Percentiles rank a stretch among this genome's conserved stretches.
These are phyloP conservation scores for Dione vanillae DNA, from an alignment of 2,888 invertebrate genomes.

Conservation along the genomic window DNA sequence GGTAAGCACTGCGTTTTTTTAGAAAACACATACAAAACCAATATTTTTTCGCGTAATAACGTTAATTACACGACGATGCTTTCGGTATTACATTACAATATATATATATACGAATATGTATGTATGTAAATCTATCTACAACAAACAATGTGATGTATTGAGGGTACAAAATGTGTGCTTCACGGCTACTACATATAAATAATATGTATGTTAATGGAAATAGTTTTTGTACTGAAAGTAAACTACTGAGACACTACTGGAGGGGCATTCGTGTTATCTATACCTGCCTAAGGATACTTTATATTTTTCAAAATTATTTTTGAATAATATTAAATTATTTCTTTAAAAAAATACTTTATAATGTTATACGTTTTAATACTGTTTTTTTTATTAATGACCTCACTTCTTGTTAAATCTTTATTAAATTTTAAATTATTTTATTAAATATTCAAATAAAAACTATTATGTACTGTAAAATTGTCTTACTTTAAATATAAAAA, in stretches of 20 bases:
- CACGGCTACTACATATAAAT: constrained; percentile 43
- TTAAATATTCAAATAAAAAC: no score
- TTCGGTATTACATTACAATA: constrained; percentile 3
- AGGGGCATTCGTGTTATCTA: constrained; percentile 34
- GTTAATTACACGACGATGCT: neutral
- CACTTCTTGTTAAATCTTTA: no score
- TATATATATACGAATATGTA: constrained; percentile 10
- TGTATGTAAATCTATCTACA: constrained; percentile 55
- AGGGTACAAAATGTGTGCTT: constrained; percentile 39
- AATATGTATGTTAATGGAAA: constrained; percentile 44
- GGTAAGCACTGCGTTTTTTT: constrained; percentile 86
- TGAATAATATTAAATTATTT: no score
- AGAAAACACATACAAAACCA: constrained; percentile 53
- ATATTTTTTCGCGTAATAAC: constrained; percentile 33
- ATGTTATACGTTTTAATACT: no score
- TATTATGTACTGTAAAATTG: no score
- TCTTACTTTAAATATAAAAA: no score
- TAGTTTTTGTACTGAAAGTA: constrained; percentile 45
- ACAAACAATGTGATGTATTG: constrained; percentile 52
- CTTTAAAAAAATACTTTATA: no score
- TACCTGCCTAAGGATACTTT: no score
- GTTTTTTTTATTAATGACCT: no score
- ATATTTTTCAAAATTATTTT: no score
- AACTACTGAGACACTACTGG: constrained; percentile 51
- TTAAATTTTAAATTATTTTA: no score